Percentiles rank a stretch among this genome's conserved stretches.
These are phyloP conservation scores for Venturia canescens DNA, from an alignment of 1,140 invertebrate species.

Conservation along the genomic window DNA sequence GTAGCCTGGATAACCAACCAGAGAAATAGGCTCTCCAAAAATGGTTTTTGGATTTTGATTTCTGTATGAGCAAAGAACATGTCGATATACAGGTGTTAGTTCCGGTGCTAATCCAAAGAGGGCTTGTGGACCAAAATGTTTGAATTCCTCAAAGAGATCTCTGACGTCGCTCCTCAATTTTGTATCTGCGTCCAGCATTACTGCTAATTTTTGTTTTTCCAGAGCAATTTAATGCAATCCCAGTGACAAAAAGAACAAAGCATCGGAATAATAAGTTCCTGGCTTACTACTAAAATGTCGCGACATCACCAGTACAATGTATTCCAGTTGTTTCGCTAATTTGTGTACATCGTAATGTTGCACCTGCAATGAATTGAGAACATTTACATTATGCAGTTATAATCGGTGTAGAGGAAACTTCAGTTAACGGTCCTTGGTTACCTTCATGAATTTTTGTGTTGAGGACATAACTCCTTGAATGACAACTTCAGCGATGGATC, in stretches of 20 bases:
- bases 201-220: constrained; percentile 78
- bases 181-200: constrained; percentile 89
- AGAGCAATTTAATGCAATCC: constrained; percentile 85
- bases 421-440: too few species aligned
- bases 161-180: constrained; percentile 85
- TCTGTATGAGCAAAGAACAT: constrained; percentile 85
- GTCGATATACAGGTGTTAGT: constrained; percentile 88
- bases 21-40: constrained; percentile 79
- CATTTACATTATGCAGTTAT: too few species aligned
- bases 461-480: constrained; percentile 72
- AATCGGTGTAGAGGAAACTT: too few species aligned
- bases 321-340: constrained; percentile 79
- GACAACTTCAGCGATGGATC: constrained; percentile 79
- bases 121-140: constrained; percentile 78
- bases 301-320: constrained; percentile 84
- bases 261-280: constrained; percentile 89
- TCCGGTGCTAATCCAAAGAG: constrained; percentile 88
- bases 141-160: constrained; percentile 83
- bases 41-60: constrained; percentile 79
- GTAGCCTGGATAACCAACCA: constrained; percentile 84
- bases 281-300: constrained; percentile 87
- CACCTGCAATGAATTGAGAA: constrained; percentile 68
- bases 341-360: constrained; percentile 81
- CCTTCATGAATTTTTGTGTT: constrained; percentile 73
- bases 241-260: constrained; percentile 89